Evolutionary conservation across 2,113 vertebrate species (phyloP), one percentile per base, ranked within the genome.

Genomic region (Taxidea taxus): DNA sequence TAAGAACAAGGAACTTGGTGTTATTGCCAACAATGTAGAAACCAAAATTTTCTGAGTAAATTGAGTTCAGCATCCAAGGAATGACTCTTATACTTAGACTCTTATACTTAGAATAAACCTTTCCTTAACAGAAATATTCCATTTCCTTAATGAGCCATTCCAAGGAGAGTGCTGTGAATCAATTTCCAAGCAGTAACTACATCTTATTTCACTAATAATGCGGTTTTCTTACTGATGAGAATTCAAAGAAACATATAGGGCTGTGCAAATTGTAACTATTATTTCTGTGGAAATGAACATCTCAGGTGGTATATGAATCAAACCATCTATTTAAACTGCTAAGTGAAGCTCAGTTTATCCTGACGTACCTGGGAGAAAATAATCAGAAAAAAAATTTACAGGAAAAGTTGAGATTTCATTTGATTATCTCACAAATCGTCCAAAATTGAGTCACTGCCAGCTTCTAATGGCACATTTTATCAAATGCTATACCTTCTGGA

Each of bases 191-290:
- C 37, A 47, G 20, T 90, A 64, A 66, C 34, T 86, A 23, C 37
- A 87, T 88, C 72, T 74, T 78, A 44, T 89, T 98, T 96, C 87
- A 94, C 77, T 68, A 93, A 68, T 37, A 85, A 37, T 91, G 34
- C 72, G 64, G 3, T 64, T 95, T 77, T 37, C 34, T 87, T 56
- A 82, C 54, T 74, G 42, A 84, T 47, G 21, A 96, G 56, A 94
- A 88, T 91, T 90, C 39, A 94, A 78, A 96, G 62, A 70, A 66
- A 44, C 39, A n/a, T 21, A 82, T 12, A 87, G 21, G 18, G 4
- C 14, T 95, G 31, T 56, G 29, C 47, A 47, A 54, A 74, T 78
- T 86, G 80, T 15, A 93, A 51, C 34, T 62, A 9, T 62, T 77
- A 16, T 82, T 88, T 95, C 34, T 77, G n/a, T 88, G 86, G 49